These are phyloP conservation scores for Salvelinus namaycush DNA, from an alignment of 2,113 vertebrate genomes.

Conservation along the genomic window DNA sequence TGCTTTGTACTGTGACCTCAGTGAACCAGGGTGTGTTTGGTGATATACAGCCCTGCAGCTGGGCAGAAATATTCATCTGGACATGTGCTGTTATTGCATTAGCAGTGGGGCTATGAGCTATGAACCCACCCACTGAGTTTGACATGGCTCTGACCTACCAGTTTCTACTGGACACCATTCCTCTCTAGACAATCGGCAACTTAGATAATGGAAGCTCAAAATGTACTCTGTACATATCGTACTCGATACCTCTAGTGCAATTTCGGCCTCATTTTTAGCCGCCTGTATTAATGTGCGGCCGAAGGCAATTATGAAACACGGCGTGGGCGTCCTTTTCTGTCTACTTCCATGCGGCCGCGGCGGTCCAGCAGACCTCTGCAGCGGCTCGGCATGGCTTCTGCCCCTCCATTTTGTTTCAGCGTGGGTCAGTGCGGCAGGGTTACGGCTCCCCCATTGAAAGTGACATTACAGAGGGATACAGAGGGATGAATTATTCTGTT, in stretches of 20 bases:
- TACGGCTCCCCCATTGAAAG: conserved; percentile 11
- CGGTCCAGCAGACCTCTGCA: not conserved
- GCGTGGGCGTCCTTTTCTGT: not conserved
- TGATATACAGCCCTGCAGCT: conserved; percentile 21
- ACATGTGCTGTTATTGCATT: not conserved
- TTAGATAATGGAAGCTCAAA: not conserved
- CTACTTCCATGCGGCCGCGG: not conserved
- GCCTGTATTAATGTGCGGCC: not conserved
- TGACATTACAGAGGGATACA: conserved; percentile 12
- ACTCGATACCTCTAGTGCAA: too few relatives aligned
- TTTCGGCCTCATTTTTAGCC: conserved; percentile 1
- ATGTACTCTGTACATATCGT: not conserved
- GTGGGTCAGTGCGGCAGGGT: not conserved
- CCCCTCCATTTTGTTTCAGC: conserved; percentile 10
- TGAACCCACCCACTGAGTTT: not conserved
- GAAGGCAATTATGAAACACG: too few relatives aligned
- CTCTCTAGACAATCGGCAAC: not conserved
- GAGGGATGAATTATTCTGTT: conserved; percentile 50
- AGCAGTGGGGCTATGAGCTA: not conserved
- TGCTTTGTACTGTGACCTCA: conserved; percentile 64
- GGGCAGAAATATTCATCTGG: conserved; percentile 44
- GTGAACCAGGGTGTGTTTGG: conserved; percentile 34
- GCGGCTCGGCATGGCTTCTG: not conserved
- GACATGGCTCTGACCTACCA: not conserved
- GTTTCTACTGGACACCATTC: not conserved